A percentile compares a stretch with the other conserved stretches of the same genome.
These are phyloP conservation scores for Trogon surrucura DNA, from an alignment of 2,113 vertebrate species.

Conservation along the genomic window DNA sequence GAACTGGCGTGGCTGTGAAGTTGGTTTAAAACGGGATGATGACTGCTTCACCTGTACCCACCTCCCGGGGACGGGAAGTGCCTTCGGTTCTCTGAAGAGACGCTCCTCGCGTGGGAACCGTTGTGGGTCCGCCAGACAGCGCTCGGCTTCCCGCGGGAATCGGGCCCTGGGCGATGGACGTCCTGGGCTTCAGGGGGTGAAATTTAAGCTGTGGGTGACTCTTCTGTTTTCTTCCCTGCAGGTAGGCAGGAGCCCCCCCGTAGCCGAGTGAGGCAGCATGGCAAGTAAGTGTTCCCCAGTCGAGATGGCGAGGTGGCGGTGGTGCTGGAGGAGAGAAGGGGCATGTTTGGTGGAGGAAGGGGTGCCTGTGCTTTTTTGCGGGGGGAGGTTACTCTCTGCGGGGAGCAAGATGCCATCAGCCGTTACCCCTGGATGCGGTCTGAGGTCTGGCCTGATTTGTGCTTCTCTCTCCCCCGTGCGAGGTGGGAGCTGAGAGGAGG, in stretches of 20 bases:
- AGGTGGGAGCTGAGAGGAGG: background rate
- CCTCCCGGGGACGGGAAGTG: background rate
- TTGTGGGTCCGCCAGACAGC: accelerated
- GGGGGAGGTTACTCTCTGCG: background rate
- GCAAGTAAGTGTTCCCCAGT: conserved; percentile 72
- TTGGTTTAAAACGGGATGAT: background rate
- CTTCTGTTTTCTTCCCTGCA: conserved; percentile 62
- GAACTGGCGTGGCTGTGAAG: background rate
- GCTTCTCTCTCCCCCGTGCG: background rate
- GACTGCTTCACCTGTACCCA: conserved; percentile 7
- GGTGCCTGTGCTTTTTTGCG: background rate
- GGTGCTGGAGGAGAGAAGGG: background rate
- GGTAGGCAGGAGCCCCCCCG: conserved; percentile 48
- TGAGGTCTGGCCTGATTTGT: background rate
- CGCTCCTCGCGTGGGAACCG: background rate
- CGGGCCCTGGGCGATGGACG: background rate
- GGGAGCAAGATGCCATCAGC: background rate
- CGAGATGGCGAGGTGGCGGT: background rate
- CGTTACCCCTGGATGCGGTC: background rate
- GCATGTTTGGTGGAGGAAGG: background rate
- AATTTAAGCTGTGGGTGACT: background rate
- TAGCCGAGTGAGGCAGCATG: conserved; percentile 66
- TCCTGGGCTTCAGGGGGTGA: background rate
- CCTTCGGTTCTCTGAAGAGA: background rate
- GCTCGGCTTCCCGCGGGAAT: background rate